Evolutionary conservation across 2,113 vertebrate genomes (phyloP), one percentile per base, ranked within the genome.

Genomic region (Phalacrocorax aristotelis): DNA sequence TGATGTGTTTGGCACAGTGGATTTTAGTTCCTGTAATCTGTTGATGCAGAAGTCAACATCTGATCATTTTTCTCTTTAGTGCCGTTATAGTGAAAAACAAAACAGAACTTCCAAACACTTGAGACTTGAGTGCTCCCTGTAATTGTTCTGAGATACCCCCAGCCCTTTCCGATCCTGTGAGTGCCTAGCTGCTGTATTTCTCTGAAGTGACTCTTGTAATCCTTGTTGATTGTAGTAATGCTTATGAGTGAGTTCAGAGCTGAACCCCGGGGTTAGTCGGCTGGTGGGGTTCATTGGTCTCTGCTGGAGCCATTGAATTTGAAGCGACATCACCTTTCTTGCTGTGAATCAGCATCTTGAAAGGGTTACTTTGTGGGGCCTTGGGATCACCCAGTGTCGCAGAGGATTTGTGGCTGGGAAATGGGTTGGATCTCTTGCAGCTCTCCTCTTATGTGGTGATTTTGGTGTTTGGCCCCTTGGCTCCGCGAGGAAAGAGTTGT

Each of bases 51-150:
- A 90, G 86, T 80, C 84, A 70, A 42, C 71, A 16, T 96, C 95
- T 87, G 88, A 60, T 88, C 44, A 3, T n/a, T 95, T 95, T 90
- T 93, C 81, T 97, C 92, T 80, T 71, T 12, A 85, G 94, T 44
- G 88, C 89, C 64, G 20, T 96, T 94, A 83, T 69, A 80, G 87
- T 34, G 89, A 91, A 92, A 89, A 95, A 51, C 92, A 83, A 87
- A 97, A 22, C 81, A 93, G 74, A 96, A 65, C 93, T 97, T 91
- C 46, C 32, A 55, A 89, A 87, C 80, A 62, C 87, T 94, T 82
- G 70, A 85, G 80, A 3, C 83, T 94, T 1, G 27, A 97, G 93
- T 86, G 94, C 94, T 97, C 60, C 64, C 77, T 91, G 72, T 66
- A 54, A 83, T 96, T 95, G 80, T 96, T 91, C 55, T 23, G 86